Base-by-base conservation (phyloP, 2,113 vertebrate species). In the Carassius auratus region DNA sequence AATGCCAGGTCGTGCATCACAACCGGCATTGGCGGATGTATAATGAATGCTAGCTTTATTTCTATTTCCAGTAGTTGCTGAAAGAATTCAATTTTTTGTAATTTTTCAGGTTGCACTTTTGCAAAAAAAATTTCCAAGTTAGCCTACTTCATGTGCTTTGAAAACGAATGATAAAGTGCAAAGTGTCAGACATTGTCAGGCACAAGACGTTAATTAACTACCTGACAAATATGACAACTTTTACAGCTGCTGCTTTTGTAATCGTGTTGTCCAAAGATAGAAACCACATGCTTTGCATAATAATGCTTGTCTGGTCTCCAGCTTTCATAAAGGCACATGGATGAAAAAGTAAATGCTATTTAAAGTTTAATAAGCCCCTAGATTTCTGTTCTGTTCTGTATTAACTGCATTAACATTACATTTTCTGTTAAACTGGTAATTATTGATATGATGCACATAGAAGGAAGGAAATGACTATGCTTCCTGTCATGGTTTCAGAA, bases 281-380 rank as follows among this genome's bases (percentile, higher is more conserved):
- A 86, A 86, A 81, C 90, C 91, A 91, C 91, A 91, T 92, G 89
- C 90, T 4, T 14, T 92, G 83, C 86, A 21, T 71, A 10, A n/a
- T 48, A 38, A 33, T 61, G 55, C 15, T 59, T 13, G 33, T 78
- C 76, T 86, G 57, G 5, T 76, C 38, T 62, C 23, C 48, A 71
- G 33, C 30, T 23, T 79, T 48, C 45, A n/a, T 42, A 73, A n/a
- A n/a, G 36, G 69, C 19, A 21, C 68, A 42, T 13, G 19, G 33
- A 73, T 73, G 69, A 42, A 12, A 36, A 73, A 42, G 36, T 23
- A 68, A 8, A n/a, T 23, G 36, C 17, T 6, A 0, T 62, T 23
- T 13, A 42, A 50, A 21, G 23, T 15, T 42, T 21, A 62, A 23
- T 14, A 79, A 62, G 57, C 36, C 36, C 12, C 52, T 23, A 42